phyloP scores from a whole-genome alignment of 2,797 vertebrate genomes.

The Coracias cyanogaster region DNA sequence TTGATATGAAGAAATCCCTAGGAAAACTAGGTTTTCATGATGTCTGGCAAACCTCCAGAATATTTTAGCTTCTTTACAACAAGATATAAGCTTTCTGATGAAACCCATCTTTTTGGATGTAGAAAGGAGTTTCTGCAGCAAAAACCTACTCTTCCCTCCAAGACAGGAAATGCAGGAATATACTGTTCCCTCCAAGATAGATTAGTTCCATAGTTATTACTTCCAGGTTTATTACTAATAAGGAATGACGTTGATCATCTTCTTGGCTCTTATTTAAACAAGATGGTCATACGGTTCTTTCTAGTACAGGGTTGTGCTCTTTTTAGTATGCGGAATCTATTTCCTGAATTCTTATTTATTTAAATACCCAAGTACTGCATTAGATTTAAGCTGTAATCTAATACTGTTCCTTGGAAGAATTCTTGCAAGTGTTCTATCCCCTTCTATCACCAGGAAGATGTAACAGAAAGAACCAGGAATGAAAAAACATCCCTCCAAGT shows the following conservation, averaged over 20 bases:
- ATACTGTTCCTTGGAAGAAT: background rate
- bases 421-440: background rate
- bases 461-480: background rate
- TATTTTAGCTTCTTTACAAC: conserved; percentile 49
- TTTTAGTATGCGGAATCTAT: background rate
- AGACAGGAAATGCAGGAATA: conserved; percentile 69
- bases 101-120: conserved; percentile 67
- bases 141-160: conserved; percentile 59
- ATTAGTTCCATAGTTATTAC: conserved; percentile 65
- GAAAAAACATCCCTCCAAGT: background rate
- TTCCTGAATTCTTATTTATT: conserved; percentile 30
- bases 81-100: conserved; percentile 63
- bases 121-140: conserved; percentile 28
- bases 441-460: background rate
- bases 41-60: conserved; percentile 42
- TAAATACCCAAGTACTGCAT: background rate
- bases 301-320: background rate
- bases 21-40: conserved; percentile 36
- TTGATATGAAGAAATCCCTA: conserved; percentile 12
- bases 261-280: conserved; percentile 67
- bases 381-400: background rate
- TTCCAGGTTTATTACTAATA: conserved; percentile 69
- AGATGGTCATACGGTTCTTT: conserved; percentile 29
- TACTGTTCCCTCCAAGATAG: conserved; percentile 45
- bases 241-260: conserved; percentile 54